A percentile compares a stretch with the other conserved stretches of the same genome.
Conservation (phyloP, 2,888 invertebrate species). For the Luperina testacea region DNA sequence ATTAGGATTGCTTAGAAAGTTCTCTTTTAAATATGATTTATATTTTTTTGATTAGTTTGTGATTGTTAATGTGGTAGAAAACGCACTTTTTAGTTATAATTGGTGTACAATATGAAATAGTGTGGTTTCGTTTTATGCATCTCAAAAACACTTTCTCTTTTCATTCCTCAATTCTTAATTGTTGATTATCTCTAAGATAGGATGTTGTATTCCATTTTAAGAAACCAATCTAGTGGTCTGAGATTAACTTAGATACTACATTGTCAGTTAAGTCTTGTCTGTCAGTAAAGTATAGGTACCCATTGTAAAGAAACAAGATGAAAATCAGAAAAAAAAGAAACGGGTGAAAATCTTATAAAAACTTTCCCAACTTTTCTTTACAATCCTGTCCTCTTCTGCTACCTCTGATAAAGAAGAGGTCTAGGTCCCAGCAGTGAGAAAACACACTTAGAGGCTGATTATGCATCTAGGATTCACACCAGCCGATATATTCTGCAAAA, state of each 20-base stretch:
- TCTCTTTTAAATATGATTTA: neutral
- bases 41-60: slow-evolving; percentile 22
- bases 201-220: too few species aligned
- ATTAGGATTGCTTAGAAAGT: slow-evolving; percentile 44
- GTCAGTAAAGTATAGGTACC: neutral
- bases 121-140: neutral
- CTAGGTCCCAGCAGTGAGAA: too few species aligned
- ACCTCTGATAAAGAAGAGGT: too few species aligned
- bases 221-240: neutral
- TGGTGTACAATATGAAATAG: neutral
- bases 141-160: slow-evolving; percentile 7
- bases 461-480: neutral
- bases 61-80: slow-evolving; percentile 30
- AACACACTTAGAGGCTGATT: neutral
- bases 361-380: neutral
- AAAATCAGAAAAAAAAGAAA: neutral
- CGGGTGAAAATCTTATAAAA: neutral
- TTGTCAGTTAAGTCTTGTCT: neutral
- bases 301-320: neutral
- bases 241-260: too few species aligned
- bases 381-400: too few species aligned
- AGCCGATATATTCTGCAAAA: too few species aligned
- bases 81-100: slow-evolving; percentile 23
- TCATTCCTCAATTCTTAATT: too few species aligned
- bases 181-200: neutral